phyloP scores from a whole-genome alignment of 2,797 vertebrate species.

The Syngnathus rostellatus region DNA sequence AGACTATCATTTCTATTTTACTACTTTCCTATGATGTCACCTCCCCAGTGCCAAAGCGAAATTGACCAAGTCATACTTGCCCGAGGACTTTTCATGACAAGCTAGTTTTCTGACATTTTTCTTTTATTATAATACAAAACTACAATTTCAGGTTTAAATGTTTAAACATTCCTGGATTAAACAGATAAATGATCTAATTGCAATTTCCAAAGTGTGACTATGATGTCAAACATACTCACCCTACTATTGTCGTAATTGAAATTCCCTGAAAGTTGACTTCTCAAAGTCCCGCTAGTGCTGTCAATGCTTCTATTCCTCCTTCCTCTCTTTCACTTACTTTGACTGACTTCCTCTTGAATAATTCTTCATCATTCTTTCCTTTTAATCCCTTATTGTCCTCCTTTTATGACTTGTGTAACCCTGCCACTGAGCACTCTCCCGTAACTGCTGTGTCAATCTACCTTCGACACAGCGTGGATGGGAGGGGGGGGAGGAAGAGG shows the following conservation, averaged over 20 bases:
- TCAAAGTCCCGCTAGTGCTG: slow-evolving; percentile 15
- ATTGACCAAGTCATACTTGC: background rate
- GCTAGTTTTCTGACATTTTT: no score
- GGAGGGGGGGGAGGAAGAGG: slow-evolving; percentile 8
- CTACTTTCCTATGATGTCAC: no score
- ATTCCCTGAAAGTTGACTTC: slow-evolving; percentile 4
- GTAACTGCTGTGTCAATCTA: slow-evolving; percentile 56
- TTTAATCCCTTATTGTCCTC: slow-evolving; percentile 53
- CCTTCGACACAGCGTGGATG: slow-evolving; percentile 23
- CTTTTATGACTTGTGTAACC: slow-evolving; percentile 49
- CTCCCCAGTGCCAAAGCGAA: no score
- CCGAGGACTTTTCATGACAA: background rate
- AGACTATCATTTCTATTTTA: background rate
- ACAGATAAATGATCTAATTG: background rate
- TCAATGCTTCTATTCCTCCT: slow-evolving; percentile 3
- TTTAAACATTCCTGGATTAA: background rate
- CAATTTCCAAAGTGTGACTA: background rate
- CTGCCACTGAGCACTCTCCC: slow-evolving; percentile 35
- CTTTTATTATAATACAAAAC: no score
- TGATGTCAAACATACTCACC: slow-evolving; percentile 35
- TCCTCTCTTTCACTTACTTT: slow-evolving; percentile 21
- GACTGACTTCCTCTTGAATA: background rate
- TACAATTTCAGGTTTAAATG: background rate
- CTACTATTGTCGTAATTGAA: slow-evolving; percentile 4
- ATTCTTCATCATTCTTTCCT: slow-evolving; percentile 21